Evolutionary conservation across 2,113 vertebrate genomes (phyloP).

Genomic region (Chaetorhynchus papuensis): DNA sequence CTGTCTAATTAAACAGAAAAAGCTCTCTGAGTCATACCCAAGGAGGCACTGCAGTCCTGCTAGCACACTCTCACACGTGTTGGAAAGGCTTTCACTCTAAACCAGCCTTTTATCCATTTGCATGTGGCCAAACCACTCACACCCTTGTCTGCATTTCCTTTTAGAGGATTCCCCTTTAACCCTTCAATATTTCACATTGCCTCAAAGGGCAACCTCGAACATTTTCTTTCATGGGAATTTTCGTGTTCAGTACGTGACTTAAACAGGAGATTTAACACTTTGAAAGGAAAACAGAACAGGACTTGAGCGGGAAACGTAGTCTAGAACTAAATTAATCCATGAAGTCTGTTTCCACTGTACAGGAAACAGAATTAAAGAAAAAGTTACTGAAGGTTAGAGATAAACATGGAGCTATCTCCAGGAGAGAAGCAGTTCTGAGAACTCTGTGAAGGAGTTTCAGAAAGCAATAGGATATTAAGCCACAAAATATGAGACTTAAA

Average conservation of each 20-base stretch:
- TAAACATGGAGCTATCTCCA: background rate
- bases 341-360: background rate
- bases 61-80: background rate
- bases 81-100: background rate
- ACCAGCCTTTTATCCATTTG: background rate
- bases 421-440: background rate
- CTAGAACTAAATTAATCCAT: background rate
- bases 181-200: background rate
- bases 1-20: slow-evolving; percentile 26
- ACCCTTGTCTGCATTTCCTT: background rate
- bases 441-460: background rate
- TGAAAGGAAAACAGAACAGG: background rate
- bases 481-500: background rate
- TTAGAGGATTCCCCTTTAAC: background rate
- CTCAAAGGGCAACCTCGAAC: background rate
- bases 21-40: background rate
- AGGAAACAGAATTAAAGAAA: background rate
- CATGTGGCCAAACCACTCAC: background rate
- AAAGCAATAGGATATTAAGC: background rate
- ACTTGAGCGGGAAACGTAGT: background rate
- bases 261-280: background rate
- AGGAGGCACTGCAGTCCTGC: background rate
- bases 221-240: background rate
- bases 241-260: background rate
- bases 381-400: background rate